A percentile compares a stretch with the other conserved stretches of the same genome.
These are phyloP conservation scores for Piaya cayana DNA, from an alignment of 2,113 vertebrate species.

Conservation along the genomic window DNA sequence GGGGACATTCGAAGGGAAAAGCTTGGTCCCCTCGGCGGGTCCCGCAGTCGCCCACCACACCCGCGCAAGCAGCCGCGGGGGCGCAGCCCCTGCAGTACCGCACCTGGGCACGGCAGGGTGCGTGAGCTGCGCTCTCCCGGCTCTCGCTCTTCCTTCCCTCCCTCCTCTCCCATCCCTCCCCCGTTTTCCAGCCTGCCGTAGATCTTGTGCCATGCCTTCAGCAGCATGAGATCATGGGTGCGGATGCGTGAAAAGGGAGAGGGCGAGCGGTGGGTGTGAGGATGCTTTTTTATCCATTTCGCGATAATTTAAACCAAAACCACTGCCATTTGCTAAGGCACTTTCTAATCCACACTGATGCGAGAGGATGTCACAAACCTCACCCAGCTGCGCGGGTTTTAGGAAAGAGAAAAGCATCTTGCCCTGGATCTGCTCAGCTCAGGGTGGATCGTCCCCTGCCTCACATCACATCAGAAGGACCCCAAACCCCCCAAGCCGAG, in stretches of 20 bases:
- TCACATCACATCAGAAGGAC: accelerated
- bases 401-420: background rate
- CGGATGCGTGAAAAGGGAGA: conserved; percentile 49
- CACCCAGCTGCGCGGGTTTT: background rate
- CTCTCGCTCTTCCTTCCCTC: background rate
- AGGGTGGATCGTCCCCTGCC: background rate
- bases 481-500: too few species aligned
- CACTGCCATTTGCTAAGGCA: background rate
- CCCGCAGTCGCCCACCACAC: background rate
- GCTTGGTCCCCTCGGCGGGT: background rate
- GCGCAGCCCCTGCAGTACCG: conserved; percentile 38
- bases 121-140: background rate
- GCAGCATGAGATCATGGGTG: conserved; percentile 55
- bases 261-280: conserved; percentile 43
- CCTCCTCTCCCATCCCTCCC: background rate
- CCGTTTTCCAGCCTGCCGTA: background rate
- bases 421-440: background rate
- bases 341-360: background rate
- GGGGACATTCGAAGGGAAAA: background rate
- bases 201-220: conserved; percentile 32
- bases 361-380: background rate
- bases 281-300: background rate
- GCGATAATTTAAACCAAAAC: conserved; percentile 7
- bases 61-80: background rate
- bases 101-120: conserved; percentile 51